A percentile compares a stretch with the other conserved stretches of the same genome.
Conservation (phyloP, 2,888 invertebrate species). For the Aplocera efformata region DNA sequence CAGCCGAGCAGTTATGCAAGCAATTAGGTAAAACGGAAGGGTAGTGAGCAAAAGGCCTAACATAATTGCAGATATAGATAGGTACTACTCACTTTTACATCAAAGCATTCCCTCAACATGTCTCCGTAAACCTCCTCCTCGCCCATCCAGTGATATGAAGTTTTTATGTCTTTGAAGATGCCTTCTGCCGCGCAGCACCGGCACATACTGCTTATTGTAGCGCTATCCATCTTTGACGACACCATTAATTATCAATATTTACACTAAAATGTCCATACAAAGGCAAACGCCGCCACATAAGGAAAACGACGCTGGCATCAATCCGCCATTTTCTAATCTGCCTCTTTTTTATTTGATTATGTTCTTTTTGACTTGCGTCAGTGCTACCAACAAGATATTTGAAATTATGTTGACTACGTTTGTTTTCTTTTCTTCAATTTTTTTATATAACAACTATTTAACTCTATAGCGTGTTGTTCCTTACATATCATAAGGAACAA, state of each 20-base stretch:
- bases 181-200: constrained; percentile 73
- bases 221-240: constrained; percentile 48
- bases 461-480: no score
- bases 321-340: constrained; percentile 54
- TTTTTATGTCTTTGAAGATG: constrained; percentile 62
- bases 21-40: no score
- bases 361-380: no score
- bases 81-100: constrained; percentile 56
- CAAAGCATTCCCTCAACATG: constrained; percentile 69
- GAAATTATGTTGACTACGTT: no score
- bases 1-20: no score
- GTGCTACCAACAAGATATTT: no score
- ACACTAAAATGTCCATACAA: constrained; percentile 30
- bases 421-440: no score
- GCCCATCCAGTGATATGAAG: constrained; percentile 68
- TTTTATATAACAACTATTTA: no score
- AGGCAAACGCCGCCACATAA: constrained; percentile 28
- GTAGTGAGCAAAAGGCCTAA: no score
- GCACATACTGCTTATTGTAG: constrained; percentile 57
- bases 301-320: constrained; percentile 42
- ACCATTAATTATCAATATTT: constrained; percentile 37
- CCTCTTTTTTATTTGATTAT: neutral
- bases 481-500: no score
- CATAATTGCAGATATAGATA: no score
- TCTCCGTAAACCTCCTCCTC: constrained; percentile 66